Evolutionary conservation across 1,140 invertebrate species (phyloP).

Genomic region (Lepidurus packardi): DNA sequence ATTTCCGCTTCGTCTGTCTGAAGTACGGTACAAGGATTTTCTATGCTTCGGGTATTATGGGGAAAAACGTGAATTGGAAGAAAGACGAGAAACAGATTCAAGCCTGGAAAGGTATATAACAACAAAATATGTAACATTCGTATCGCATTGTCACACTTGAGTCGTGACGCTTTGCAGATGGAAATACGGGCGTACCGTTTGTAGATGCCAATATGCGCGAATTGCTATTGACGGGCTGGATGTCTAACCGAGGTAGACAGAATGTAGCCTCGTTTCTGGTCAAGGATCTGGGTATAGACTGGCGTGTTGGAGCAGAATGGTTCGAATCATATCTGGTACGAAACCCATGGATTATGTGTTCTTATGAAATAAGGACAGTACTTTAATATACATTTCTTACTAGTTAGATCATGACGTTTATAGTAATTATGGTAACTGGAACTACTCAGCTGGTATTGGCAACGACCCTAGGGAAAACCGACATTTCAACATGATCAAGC

Average conservation of each 20-base stretch:
- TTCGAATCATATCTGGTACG: slow-evolving; percentile 44
- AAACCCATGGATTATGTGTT: slow-evolving; percentile 33
- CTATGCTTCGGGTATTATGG: slow-evolving; percentile 41
- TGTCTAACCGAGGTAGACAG: slow-evolving; percentile 48
- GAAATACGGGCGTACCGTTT: slow-evolving; percentile 48
- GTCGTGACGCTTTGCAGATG: slow-evolving; percentile 37
- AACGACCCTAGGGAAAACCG: slow-evolving; percentile 48
- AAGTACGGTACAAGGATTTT: slow-evolving; percentile 47
- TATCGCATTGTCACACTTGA: too few species aligned
- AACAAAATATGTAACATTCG: too few species aligned
- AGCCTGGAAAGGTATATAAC: slow-evolving; percentile 45
- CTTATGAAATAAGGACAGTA: background rate
- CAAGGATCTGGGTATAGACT: slow-evolving; percentile 47
- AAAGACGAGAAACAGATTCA: slow-evolving; percentile 42
- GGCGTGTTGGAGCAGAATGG: slow-evolving; percentile 49
- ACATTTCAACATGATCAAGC: slow-evolving; percentile 49
- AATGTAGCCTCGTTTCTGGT: slow-evolving; percentile 48
- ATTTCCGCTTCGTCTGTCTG: slow-evolving; percentile 46
- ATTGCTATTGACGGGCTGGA: slow-evolving; percentile 46
- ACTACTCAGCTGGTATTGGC: slow-evolving; percentile 47
- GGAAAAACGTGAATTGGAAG: slow-evolving; percentile 43
- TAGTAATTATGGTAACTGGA: slow-evolving; percentile 50
- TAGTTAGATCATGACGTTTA: slow-evolving; percentile 47
- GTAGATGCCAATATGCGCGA: slow-evolving; percentile 50
- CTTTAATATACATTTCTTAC: slow-evolving; percentile 34